Evolutionary conservation across 2,888 invertebrate genomes (phyloP), one percentile per base, ranked within the genome.

Genomic region (Allygus modestus): DNA sequence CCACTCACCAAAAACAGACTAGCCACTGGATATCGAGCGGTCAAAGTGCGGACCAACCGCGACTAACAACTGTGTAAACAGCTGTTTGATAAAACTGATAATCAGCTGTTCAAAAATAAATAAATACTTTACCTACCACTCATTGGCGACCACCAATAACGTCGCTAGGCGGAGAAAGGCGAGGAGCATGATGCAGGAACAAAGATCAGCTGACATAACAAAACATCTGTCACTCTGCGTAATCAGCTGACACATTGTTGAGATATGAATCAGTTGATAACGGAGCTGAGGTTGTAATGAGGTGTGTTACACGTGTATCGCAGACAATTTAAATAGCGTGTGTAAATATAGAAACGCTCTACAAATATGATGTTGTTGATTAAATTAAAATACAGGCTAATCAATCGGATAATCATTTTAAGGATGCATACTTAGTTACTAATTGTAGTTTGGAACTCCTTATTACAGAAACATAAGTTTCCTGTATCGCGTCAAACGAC

Each of bases 161-260:
- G 12, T 23, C 58, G 23, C 5, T 20, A 58, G 23, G 2, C 58
- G 58, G 5, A 23, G 58, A 23, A 58, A 58, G 7, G 23, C 12
- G 58, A 20, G 23, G 23, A 58, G 23, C 58, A 58, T 58, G 58
- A 23, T 23, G 58, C 20, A 23, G 58, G 23, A 17, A 51, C 51
- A 58, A 23, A 58, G 58, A 58, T 23, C 46, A 46, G 46, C 46
- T 46, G 46, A 46, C 46, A 17, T 46, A 46, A 46, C 46, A 46
- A 46, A 46, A 46, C 46, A 37, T 37, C 5, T 51, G 5, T 17
- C 58, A 58, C 58, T 58, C 7, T 9, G 7, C 58, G 23, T 11
- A 23, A 58, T 58, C 46, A 46, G 46, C 46, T 46, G 46, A 46
- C 46, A 46, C 46, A 46, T 46, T 46, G 46, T 46, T 46, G 46